phyloP scores from a whole-genome alignment of 2,797 vertebrate genomes.

The Myripristis murdjan region DNA sequence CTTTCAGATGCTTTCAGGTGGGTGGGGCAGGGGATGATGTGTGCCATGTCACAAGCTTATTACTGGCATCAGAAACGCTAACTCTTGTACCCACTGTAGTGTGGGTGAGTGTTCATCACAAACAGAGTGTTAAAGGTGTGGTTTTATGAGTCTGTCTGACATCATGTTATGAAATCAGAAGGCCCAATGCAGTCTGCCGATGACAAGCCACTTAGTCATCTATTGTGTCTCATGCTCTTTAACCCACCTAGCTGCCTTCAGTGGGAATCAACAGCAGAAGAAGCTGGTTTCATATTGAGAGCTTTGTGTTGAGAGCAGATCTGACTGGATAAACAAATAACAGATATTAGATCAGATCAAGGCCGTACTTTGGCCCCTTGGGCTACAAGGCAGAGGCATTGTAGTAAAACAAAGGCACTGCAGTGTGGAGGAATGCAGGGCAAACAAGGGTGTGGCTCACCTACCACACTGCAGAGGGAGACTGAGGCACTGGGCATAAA shows the following conservation, averaged over 20 bases:
- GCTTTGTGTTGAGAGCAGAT: slow-evolving; percentile 9
- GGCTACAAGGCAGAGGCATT: slow-evolving; percentile 46
- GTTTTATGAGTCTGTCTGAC: slow-evolving; percentile 68
- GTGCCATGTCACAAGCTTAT: no score
- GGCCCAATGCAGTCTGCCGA: slow-evolving; percentile 23
- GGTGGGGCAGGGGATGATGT: no score
- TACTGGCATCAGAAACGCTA: slow-evolving; percentile 13
- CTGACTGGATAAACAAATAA: slow-evolving; percentile 29
- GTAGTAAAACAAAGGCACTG: slow-evolving; percentile 69
- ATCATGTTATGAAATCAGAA: slow-evolving; percentile 56
- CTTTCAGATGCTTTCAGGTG: no score
- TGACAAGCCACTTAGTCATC: slow-evolving; percentile 71
- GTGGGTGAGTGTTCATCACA: slow-evolving; percentile 21
- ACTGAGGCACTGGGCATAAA: background rate
- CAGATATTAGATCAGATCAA: slow-evolving; percentile 25
- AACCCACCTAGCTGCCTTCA: slow-evolving; percentile 15
- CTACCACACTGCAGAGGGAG: slow-evolving; percentile 25
- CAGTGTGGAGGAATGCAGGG: slow-evolving; percentile 49
- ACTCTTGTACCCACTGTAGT: slow-evolving; percentile 14
- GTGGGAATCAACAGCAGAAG: background rate
- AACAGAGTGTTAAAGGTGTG: slow-evolving; percentile 32
- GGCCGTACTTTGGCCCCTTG: slow-evolving; percentile 68
- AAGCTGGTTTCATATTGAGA: background rate
- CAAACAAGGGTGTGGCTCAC: slow-evolving; percentile 79
- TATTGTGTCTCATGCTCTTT: slow-evolving; percentile 46